Evolutionary conservation across 2,888 invertebrate species (phyloP), one percentile per base, ranked within the genome.

Genomic region (Drosophila demipolita): DNA sequence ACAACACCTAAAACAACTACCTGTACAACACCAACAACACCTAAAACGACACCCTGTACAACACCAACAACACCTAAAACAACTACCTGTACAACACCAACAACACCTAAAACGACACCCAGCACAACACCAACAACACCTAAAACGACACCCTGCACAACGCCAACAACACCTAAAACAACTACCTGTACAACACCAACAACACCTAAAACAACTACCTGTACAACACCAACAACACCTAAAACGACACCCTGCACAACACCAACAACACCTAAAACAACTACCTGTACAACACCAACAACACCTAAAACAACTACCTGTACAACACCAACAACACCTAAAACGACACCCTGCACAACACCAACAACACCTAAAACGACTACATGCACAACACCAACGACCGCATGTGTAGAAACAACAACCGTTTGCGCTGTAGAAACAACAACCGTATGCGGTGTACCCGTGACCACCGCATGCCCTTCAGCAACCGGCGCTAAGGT

Each of bases 341-440:
- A 12, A 15, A 17, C 70, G 59, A 66, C 70, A 1, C 64, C 69
- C 3, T 54, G 68, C 6, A 36, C 52, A 33, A n/a, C 73, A 9
- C 53, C 40, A n/a, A 50, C 12, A 32, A 3, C 12, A 1, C n/a
- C n/a, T n/a, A n/a, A n/a, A n/a, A n/a, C n/a, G n/a, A 65, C 61
- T 15, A 6, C 35, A 0, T 36, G 35, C 35, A 36, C 36, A 6
- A 29, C 29, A 6, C 1, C 29, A 11, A 54, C 69, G 4, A 63
- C 58, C 5, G 40, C 63, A 0, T 42, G 53, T 0, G 29, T 29
- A 29, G 29, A 29, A 29, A 32, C 54, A 1, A 66, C 70, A 17
- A 63, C 68, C 0, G 53, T 5, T 26, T 57, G 33, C 33, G 33
- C 33, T 33, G 11, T 0, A 33, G 11, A 9, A 33, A 33, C 33